Evolutionary conservation across 2,888 invertebrate genomes (phyloP).

Genomic region (Lymantria monacha): DNA sequence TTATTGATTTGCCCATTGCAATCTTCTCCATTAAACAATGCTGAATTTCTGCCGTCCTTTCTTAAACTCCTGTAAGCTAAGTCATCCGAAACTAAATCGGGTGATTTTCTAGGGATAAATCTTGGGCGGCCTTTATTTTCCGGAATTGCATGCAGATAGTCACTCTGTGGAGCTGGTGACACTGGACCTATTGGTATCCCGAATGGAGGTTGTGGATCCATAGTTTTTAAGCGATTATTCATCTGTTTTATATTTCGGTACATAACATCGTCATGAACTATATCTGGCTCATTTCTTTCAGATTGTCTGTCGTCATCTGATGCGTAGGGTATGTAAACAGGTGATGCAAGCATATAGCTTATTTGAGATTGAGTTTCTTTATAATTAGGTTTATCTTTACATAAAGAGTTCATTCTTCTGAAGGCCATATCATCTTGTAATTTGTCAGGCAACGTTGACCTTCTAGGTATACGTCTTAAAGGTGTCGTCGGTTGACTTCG

Average conservation of each 20-base stretch:
- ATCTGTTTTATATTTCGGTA: constrained; percentile 90
- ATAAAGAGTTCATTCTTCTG: constrained; percentile 84
- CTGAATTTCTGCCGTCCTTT: constrained; percentile 87
- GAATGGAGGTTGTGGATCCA: constrained; percentile 94
- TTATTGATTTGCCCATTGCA: constrained; percentile 75
- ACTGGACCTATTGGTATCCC: constrained; percentile 94
- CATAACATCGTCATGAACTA: constrained; percentile 91
- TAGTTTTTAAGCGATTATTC: constrained; percentile 86
- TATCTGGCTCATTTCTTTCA: constrained; percentile 89
- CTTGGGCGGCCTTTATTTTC: constrained; percentile 82
- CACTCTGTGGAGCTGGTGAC: constrained; percentile 89
- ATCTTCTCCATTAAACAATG: constrained; percentile 73
- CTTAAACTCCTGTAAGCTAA: constrained; percentile 92
- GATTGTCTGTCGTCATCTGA: constrained; percentile 77
- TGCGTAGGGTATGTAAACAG: constrained; percentile 81
- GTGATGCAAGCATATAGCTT: constrained; percentile 87
- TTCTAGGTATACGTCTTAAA: constrained; percentile 59
- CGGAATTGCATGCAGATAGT: constrained; percentile 91
- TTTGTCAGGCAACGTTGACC: constrained; percentile 84
- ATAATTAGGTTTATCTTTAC: constrained; percentile 73
- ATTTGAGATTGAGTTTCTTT: constrained; percentile 73
- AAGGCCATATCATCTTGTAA: constrained; percentile 91
- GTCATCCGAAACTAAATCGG: constrained; percentile 93
- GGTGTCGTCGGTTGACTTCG: constrained; percentile 76
- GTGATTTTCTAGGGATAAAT: constrained; percentile 86